Base-by-base conservation (phyloP, 2,113 vertebrate species). In the Numida meleagris region DNA sequence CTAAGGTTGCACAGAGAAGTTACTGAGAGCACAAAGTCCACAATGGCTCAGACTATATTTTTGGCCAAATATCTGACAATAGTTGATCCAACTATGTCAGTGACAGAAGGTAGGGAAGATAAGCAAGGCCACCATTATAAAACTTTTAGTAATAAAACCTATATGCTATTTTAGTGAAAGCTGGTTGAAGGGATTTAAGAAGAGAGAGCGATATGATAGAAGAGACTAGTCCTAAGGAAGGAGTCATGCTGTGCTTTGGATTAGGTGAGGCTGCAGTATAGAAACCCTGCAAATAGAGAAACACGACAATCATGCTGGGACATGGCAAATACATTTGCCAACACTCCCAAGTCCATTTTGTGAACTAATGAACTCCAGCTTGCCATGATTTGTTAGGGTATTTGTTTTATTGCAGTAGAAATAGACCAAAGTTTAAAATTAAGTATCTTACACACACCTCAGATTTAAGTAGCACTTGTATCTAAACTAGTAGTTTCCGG, bases 51-150 rank as follows among this genome's bases (percentile, higher is more conserved):
- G 2, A 80, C 63, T 81, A 0, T 78, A 51, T 59, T 90, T 95
- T 16, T 67, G 72, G 76, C 72, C 65, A 67, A 74, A 50, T 77
- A 90, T 23, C 70, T 15, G 0, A n/a, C 73, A 83, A 73, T 29
- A 81, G 17, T 68, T 81, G 68, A 65, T 78, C 34, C 66, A 83
- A 51, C 29, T 75, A 61, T 81, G 67, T 46, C 73, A 38, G 29
- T 45, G 62, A 59, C 88, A 92, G 95, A 96, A 96, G 90, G 95
- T 53, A 94, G 66, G 58, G 43, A 84, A 93, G 94, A 95, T 86
- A 95, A 90, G 61, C 17, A 66, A 86, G 33, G 58, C 33, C 59
- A 92, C 82, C 46, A 53, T 78, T 86, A 81, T 40, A 45, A 61
- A 92, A 85, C 68, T 72, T 86, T 46, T 68, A 88, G 68, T 61